A percentile compares a stretch with the other conserved stretches of the same genome.
These are phyloP conservation scores for Dendrolimus kikuchii DNA, from an alignment of 1,140 invertebrate species.

Conservation along the genomic window DNA sequence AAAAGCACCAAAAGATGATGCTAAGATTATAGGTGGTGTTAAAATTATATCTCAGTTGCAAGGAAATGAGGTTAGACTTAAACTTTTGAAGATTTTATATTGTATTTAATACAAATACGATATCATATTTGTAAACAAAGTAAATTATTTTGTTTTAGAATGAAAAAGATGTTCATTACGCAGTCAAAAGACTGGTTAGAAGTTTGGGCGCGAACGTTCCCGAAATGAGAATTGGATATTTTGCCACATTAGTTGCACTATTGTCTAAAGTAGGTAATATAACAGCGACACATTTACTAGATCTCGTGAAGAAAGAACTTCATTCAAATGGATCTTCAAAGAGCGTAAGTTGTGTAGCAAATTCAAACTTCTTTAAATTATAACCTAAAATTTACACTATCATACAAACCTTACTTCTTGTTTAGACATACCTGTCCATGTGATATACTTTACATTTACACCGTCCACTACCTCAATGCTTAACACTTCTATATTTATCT, in stretches of 20 bases:
- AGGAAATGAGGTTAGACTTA: slow-evolving; percentile 49
- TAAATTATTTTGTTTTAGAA: slow-evolving; percentile 44
- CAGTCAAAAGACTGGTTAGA: slow-evolving; percentile 47
- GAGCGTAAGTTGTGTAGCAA: slow-evolving; percentile 41
- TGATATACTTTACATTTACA: no score
- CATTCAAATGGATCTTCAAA: slow-evolving; percentile 57
- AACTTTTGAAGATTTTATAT: not conserved
- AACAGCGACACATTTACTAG: slow-evolving; percentile 35
- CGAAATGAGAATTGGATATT: slow-evolving; percentile 48
- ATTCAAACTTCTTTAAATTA: no score
- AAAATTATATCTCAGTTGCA: slow-evolving; percentile 49
- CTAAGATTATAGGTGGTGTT: slow-evolving; percentile 41
- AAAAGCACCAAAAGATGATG: slow-evolving; percentile 39
- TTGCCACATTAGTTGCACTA: slow-evolving; percentile 42
- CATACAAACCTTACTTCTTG: no score
- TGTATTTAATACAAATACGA: slow-evolving; percentile 6
- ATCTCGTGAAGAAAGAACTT: slow-evolving; percentile 50
- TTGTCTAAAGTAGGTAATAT: slow-evolving; percentile 38
- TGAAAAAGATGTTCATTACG: slow-evolving; percentile 63
- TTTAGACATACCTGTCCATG: no score
- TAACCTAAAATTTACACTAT: no score
- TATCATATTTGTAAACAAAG: slow-evolving; percentile 3
- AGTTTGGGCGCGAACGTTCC: slow-evolving; percentile 57
- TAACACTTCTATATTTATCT: no score
- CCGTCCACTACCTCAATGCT: no score